Evolutionary conservation across 2,888 invertebrate genomes (phyloP).

Genomic region (Sminthurinus aureus): DNA sequence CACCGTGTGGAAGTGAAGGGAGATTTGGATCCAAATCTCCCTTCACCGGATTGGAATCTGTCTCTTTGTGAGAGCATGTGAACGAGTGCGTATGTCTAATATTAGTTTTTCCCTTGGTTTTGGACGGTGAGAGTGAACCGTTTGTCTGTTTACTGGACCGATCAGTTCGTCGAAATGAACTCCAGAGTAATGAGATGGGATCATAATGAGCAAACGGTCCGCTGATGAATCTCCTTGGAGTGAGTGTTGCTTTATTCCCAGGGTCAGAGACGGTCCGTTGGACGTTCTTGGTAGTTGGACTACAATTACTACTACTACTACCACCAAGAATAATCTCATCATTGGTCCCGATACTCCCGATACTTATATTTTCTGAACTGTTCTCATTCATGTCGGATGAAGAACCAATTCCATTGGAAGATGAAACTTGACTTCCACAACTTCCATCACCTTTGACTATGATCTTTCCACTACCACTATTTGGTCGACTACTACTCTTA

Average conservation of each 20-base stretch:
- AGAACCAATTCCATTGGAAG: constrained; percentile 59
- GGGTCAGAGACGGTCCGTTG: constrained; percentile 60
- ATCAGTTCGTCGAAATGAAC: constrained; percentile 58
- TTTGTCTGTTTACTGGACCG: constrained; percentile 44
- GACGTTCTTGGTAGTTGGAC: constrained; percentile 52
- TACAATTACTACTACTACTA: neutral
- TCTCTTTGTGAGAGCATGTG: constrained; percentile 59
- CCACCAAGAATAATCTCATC: constrained; percentile 41
- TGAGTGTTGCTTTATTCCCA: constrained; percentile 58
- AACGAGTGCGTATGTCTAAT: constrained; percentile 62
- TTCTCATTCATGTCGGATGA: constrained; percentile 58
- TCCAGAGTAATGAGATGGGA: constrained; percentile 59
- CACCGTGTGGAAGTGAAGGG: constrained; percentile 56
- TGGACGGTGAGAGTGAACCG: constrained; percentile 47
- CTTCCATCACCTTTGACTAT: constrained; percentile 36
- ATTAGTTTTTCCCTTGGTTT: constrained; percentile 57
- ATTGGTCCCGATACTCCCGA: constrained; percentile 47
- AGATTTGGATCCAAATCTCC: constrained; percentile 49
- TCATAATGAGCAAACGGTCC: constrained; percentile 60
- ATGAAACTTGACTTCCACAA: constrained; percentile 58
- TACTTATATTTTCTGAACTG: constrained; percentile 58
- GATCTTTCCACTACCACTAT: neutral
- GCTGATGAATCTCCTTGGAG: constrained; percentile 59
- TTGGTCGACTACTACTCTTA: neutral
- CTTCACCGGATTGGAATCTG: constrained; percentile 35